These are phyloP conservation scores for Haliaeetus leucogaster DNA, from an alignment of 2,113 vertebrate genomes.

Conservation along the genomic window DNA sequence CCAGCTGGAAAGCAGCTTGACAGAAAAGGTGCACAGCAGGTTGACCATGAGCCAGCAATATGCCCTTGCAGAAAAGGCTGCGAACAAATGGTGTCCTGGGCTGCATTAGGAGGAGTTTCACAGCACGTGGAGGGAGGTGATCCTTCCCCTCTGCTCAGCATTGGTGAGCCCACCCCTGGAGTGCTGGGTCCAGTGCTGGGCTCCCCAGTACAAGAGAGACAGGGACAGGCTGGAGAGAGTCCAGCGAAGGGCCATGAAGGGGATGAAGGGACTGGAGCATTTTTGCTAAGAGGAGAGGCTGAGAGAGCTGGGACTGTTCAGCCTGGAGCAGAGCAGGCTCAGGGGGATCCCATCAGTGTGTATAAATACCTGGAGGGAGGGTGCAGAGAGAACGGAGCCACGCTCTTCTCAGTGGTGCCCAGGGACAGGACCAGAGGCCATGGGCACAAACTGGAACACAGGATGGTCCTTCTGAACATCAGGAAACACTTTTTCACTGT, in stretches of 20 bases:
- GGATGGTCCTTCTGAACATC: background rate
- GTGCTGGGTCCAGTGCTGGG: background rate
- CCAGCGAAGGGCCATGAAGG: background rate
- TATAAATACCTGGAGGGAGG: background rate
- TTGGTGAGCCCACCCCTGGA: background rate
- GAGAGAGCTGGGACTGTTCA: background rate
- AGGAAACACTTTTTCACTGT: background rate
- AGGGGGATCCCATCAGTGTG: background rate
- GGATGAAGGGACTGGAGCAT: background rate
- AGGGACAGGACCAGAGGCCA: background rate
- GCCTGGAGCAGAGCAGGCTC: background rate
- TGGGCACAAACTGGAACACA: background rate
- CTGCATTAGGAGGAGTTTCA: background rate
- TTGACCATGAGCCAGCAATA: background rate
- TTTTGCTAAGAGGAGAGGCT: background rate
- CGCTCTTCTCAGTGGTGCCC: background rate
- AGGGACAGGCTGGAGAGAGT: background rate
- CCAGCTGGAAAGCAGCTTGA: background rate
- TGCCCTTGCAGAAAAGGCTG: background rate
- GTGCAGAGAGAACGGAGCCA: background rate
- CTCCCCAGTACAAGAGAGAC: background rate
- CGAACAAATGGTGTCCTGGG: background rate
- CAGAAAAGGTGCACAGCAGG: background rate
- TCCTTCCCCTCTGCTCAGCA: background rate
- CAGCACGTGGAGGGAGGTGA: background rate